Evolutionary conservation across 2,888 invertebrate species (phyloP).

Genomic region (Eilema griseolum): DNA sequence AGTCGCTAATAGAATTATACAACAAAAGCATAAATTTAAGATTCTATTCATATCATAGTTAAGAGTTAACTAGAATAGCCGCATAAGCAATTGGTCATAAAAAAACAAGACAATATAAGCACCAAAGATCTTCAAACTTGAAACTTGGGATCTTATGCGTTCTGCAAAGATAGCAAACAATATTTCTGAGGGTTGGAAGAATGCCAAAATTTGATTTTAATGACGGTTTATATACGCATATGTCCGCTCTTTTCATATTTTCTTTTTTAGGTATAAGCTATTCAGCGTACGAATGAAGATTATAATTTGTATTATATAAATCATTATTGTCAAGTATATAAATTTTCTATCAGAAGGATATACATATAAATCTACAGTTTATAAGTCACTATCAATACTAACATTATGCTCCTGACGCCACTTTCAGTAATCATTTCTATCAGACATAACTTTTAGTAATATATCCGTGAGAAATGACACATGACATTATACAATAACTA

Average conservation of each 20-base stretch:
- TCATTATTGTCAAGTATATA: no score
- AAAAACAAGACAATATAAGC: constrained; percentile 57
- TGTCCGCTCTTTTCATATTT: constrained; percentile 70
- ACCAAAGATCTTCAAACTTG: constrained; percentile 60
- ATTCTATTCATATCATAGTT: constrained; percentile 14
- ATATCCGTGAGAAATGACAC: constrained; percentile 25
- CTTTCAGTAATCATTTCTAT: not conserved
- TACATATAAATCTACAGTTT: constrained; percentile 16
- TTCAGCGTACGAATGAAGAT: constrained; percentile 43
- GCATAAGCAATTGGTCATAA: constrained; percentile 26
- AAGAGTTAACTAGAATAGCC: constrained; percentile 20
- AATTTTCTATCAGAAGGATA: not conserved
- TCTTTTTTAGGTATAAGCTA: constrained; percentile 56
- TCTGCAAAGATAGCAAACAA: constrained; percentile 78
- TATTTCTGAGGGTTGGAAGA: constrained; percentile 77
- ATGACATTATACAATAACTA: constrained; percentile 14
- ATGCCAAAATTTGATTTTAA: constrained; percentile 84
- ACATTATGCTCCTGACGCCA: constrained; percentile 4
- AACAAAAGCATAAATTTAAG: not conserved
- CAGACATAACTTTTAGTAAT: constrained; percentile 19
- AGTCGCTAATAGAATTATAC: constrained; percentile 1
- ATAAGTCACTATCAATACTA: constrained; percentile 12
- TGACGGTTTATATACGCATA: constrained; percentile 81
- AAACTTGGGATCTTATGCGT: constrained; percentile 63
- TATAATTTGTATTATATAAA: constrained; percentile 1